These are phyloP conservation scores for Craniophora ligustri DNA, from an alignment of 2,888 invertebrate species.

Conservation along the genomic window DNA sequence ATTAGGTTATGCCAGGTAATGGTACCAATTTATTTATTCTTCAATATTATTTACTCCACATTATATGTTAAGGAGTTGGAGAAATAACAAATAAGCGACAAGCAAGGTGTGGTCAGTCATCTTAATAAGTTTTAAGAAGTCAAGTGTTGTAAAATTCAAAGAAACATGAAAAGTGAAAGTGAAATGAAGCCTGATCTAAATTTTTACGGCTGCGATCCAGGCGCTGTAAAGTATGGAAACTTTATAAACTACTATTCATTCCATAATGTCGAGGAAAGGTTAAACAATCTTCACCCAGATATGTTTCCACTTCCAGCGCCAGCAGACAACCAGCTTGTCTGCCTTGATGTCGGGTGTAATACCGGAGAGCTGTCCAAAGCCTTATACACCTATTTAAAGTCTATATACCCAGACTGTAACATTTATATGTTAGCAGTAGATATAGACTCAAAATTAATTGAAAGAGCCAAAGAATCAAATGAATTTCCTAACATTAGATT, in stretches of 20 bases:
- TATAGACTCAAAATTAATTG: slow-evolving; percentile 91
- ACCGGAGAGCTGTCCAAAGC: slow-evolving; percentile 92
- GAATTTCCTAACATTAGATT: slow-evolving; percentile 83
- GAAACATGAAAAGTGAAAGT: slow-evolving; percentile 49
- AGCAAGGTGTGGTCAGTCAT: not conserved
- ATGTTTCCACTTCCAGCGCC: slow-evolving; percentile 78
- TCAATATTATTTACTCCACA: no score
- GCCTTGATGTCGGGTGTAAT: slow-evolving; percentile 94
- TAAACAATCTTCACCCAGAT: slow-evolving; percentile 85
- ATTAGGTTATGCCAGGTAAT: no score
- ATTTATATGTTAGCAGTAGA: slow-evolving; percentile 91
- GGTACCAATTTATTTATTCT: no score
- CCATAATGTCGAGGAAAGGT: slow-evolving; percentile 91
- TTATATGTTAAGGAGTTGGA: no score
- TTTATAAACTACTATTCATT: slow-evolving; percentile 96
- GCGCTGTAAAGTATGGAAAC: slow-evolving; percentile 94
- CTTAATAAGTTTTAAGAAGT: not conserved
- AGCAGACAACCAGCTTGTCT: slow-evolving; percentile 71
- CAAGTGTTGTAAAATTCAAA: not conserved
- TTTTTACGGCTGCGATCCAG: slow-evolving; percentile 90
- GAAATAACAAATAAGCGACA: no score
- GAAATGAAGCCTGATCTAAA: slow-evolving; percentile 64
- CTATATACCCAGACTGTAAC: slow-evolving; percentile 69
- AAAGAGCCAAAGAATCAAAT: slow-evolving; percentile 90
- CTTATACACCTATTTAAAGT: slow-evolving; percentile 85